These are phyloP conservation scores for Drosophila mojavensis DNA, from an alignment of 1,140 invertebrate species.

Conservation along the genomic window DNA sequence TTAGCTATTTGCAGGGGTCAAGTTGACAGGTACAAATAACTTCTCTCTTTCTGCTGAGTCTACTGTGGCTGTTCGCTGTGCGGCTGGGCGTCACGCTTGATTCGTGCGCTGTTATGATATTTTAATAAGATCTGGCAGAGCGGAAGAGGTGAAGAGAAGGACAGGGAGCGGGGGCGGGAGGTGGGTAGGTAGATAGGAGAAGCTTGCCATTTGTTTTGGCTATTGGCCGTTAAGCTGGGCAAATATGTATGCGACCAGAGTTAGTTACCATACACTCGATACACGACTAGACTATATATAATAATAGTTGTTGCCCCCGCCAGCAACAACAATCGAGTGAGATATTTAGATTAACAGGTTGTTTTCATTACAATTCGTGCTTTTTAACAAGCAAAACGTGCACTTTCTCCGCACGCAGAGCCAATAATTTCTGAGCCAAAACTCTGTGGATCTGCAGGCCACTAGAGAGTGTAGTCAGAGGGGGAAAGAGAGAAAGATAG, in stretches of 20 bases:
- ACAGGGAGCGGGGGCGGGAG: slow-evolving; percentile 2
- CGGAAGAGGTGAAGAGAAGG: background rate
- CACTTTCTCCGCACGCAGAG: slow-evolving; percentile 84
- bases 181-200: background rate
- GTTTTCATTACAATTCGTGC: slow-evolving; percentile 83
- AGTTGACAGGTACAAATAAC: slow-evolving; percentile 77
- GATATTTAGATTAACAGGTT: slow-evolving; percentile 84
- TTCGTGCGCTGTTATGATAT: slow-evolving; percentile 79
- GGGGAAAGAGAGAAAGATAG: background rate
- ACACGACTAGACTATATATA: slow-evolving; percentile 80
- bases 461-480: background rate
- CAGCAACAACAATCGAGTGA: slow-evolving; percentile 78
- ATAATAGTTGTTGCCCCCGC: slow-evolving; percentile 65
- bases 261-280: slow-evolving; percentile 71
- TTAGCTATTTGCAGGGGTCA: slow-evolving; percentile 61
- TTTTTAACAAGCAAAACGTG: slow-evolving; percentile 84
- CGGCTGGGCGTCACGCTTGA: slow-evolving; percentile 35
- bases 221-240: slow-evolving; percentile 46
- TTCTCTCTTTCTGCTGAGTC: background rate
- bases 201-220: slow-evolving; percentile 69
- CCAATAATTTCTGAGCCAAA: slow-evolving; percentile 70
- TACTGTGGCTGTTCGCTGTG: background rate
- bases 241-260: slow-evolving; percentile 33
- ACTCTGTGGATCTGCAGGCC: slow-evolving; percentile 27
- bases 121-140: slow-evolving; percentile 80